A percentile compares a stretch with the other conserved stretches of the same genome.
phyloP scores from a whole-genome alignment of 2,113 vertebrate species.

The Phyllostomus hastatus region DNA sequence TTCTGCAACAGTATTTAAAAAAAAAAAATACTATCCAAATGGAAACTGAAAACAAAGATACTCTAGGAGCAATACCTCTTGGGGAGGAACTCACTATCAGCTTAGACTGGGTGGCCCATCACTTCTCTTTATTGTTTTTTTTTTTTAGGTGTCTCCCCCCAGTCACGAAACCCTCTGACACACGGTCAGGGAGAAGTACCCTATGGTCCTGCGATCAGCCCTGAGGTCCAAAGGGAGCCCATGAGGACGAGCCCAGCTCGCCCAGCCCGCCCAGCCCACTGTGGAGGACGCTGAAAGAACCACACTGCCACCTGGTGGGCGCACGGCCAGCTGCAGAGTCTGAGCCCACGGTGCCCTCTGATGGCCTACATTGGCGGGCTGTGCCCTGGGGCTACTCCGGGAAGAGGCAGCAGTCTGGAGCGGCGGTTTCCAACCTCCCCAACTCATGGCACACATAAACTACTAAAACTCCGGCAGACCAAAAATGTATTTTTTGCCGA shows the following conservation, averaged over 20 bases:
- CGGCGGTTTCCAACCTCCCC: too few species aligned
- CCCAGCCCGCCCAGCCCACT: not conserved
- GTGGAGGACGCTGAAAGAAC: not conserved
- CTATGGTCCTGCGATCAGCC: not conserved
- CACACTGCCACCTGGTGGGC: slow-evolving; percentile 34
- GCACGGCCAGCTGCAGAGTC: not conserved
- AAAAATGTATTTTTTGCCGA: too few species aligned
- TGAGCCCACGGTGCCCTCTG: not conserved
- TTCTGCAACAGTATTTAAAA: not conserved
- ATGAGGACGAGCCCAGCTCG: not conserved
- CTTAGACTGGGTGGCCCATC: not conserved
- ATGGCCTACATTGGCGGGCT: not conserved
- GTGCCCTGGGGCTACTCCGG: not conserved
- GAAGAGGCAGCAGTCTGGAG: not conserved
- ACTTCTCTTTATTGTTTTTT: not conserved
- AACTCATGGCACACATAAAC: too few species aligned
- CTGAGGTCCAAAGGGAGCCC: not conserved
- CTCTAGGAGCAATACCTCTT: not conserved
- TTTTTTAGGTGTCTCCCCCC: not conserved
- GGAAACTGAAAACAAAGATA: not conserved
- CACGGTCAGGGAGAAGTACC: not conserved
- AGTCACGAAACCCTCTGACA: not conserved
- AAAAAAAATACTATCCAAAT: not conserved
- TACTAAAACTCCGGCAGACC: too few species aligned
- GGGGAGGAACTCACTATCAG: not conserved